These are phyloP conservation scores for Lypha dubia DNA, from an alignment of 2,888 invertebrate species.

Conservation along the genomic window DNA sequence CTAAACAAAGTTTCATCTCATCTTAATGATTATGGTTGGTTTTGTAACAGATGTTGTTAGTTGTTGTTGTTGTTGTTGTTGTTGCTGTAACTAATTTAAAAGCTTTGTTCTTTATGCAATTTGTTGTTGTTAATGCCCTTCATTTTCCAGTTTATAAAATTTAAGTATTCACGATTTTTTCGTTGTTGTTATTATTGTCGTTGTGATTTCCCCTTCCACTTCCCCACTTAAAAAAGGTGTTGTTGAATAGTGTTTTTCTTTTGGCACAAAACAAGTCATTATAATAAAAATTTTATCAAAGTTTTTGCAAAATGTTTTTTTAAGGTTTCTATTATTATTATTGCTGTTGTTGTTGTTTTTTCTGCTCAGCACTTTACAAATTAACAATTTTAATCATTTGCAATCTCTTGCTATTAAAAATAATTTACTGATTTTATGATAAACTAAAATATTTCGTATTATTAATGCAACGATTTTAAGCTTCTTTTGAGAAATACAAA, in stretches of 20 bases:
- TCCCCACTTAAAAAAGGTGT: constrained; percentile 50
- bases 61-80: neutral
- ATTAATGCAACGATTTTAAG: neutral
- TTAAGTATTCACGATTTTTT: constrained; percentile 66
- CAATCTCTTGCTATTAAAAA: constrained; percentile 50
- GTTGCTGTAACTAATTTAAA: constrained; percentile 42
- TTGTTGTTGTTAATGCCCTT: constrained; percentile 48
- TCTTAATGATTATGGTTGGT: constrained; percentile 60
- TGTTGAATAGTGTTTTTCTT: constrained; percentile 8
- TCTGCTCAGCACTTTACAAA: constrained; percentile 27
- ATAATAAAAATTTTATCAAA: constrained; percentile 45
- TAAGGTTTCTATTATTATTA: neutral
- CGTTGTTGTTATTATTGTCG: constrained; percentile 11
- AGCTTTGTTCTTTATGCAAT: constrained; percentile 50
- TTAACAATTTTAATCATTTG: constrained; percentile 39
- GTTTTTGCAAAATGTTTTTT: constrained; percentile 35
- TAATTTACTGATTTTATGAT: constrained; percentile 25
- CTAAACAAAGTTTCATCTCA: constrained; percentile 54
- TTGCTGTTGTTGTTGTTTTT: neutral
- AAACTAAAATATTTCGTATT: neutral
- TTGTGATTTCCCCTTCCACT: constrained; percentile 23
- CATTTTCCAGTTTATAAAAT: constrained; percentile 61
- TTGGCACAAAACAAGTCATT: constrained; percentile 50
- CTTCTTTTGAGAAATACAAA: neutral
- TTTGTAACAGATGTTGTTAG: constrained; percentile 58